Percentiles rank a stretch among this genome's conserved stretches.
Conservation (phyloP, 2,113 vertebrate species). For the Pelodiscus sinensis region DNA sequence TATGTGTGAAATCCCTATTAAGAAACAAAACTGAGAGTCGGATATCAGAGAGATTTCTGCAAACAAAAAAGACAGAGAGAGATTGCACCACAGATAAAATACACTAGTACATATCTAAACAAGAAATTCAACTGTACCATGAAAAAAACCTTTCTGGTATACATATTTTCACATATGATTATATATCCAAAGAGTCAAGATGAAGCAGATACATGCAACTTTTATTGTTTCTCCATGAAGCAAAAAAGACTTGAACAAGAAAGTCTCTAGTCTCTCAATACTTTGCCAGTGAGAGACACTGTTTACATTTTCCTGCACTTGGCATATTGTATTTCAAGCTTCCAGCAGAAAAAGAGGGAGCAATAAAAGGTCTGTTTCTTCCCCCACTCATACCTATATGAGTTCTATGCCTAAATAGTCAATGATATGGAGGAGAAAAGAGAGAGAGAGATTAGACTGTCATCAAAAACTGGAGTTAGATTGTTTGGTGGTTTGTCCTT, state of each 20-base stretch:
- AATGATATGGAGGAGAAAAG: conserved; percentile 1
- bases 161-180: background rate
- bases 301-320: background rate
- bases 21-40: background rate
- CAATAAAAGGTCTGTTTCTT: background rate
- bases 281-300: background rate
- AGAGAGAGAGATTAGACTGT: background rate
- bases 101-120: conserved; percentile 26
- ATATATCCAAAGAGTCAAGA: background rate
- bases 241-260: background rate
- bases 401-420: background rate
- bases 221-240: background rate
- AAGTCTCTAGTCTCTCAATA: background rate
- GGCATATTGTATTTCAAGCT: background rate
- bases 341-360: background rate
- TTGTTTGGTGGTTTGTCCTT: background rate
- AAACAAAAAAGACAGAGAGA: background rate
- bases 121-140: background rate
- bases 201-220: background rate
- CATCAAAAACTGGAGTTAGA: background rate
- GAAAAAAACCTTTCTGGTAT: background rate
- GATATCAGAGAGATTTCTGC: background rate
- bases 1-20: accelerated
- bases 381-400: background rate
- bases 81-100: background rate